Percentiles rank a stretch among this genome's conserved stretches.
These are phyloP conservation scores for Sepioteuthis lessoniana DNA, from an alignment of 2,888 invertebrate genomes.

Conservation along the genomic window DNA sequence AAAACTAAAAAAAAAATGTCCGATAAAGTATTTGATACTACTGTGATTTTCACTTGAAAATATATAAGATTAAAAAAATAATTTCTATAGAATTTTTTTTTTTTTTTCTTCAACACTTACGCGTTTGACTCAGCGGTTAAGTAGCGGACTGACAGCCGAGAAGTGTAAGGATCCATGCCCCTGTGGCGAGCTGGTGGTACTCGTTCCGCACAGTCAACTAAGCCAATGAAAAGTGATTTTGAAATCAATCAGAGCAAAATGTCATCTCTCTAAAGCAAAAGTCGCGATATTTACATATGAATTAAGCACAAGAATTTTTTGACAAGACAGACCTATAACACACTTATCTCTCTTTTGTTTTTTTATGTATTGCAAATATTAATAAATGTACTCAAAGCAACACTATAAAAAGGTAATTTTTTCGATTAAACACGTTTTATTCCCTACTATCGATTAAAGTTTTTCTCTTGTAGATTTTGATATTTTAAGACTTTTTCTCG, in stretches of 20 bases:
- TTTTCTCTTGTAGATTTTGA: too few relatives aligned
- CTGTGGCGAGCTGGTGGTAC: not conserved
- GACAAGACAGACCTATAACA: too few relatives aligned
- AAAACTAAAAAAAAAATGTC: too few relatives aligned
- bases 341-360: too few relatives aligned
- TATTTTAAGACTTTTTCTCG: too few relatives aligned
- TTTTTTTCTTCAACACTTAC: not conserved
- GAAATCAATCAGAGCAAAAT: not conserved
- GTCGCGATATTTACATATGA: not conserved
- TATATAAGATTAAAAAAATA: not conserved
- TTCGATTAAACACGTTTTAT: too few relatives aligned
- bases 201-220: not conserved
- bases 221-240: constrained; percentile 25
- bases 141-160: not conserved
- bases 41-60: too few relatives aligned
- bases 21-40: too few relatives aligned
- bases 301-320: not conserved
- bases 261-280: not conserved
- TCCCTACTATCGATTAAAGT: too few relatives aligned
- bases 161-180: constrained; percentile 14
- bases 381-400: too few relatives aligned
- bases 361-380: too few relatives aligned
- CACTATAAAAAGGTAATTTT: too few relatives aligned
- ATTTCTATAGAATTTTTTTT: not conserved
- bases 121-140: constrained; percentile 11